These are phyloP conservation scores for Geotrupes spiniger DNA, from an alignment of 2,888 invertebrate genomes.

Conservation along the genomic window DNA sequence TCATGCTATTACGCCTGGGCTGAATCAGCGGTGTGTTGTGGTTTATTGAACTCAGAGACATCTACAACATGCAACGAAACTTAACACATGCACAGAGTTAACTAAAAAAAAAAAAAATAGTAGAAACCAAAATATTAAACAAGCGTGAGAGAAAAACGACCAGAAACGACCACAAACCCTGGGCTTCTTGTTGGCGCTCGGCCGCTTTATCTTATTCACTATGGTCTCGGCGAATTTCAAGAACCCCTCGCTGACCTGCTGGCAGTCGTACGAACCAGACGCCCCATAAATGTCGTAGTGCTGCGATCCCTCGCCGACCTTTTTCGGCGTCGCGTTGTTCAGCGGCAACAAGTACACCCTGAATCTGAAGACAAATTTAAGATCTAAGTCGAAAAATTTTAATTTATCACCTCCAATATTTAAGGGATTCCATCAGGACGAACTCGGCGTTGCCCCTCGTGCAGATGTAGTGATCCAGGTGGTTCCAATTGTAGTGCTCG, in stretches of 20 bases:
- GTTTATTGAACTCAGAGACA: slow-evolving; percentile 50
- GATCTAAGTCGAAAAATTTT: slow-evolving; percentile 1
- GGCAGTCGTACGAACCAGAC: slow-evolving; percentile 57
- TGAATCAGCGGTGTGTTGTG: slow-evolving; percentile 45
- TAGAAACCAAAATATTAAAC: slow-evolving; percentile 5
- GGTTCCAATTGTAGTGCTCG: slow-evolving; percentile 97
- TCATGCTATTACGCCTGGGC: slow-evolving; percentile 53
- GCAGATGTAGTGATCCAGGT: slow-evolving; percentile 95
- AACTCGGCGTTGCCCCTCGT: slow-evolving; percentile 92
- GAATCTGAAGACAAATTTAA: slow-evolving; percentile 62
- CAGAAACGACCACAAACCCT: slow-evolving; percentile 71
- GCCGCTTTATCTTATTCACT: slow-evolving; percentile 85
- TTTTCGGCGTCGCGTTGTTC: slow-evolving; percentile 74
- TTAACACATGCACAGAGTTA: slow-evolving; percentile 31
- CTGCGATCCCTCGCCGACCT: slow-evolving; percentile 70
- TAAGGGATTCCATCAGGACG: slow-evolving; percentile 75
- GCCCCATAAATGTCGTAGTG: slow-evolving; percentile 84
- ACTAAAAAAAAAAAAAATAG: slow-evolving; percentile 25
- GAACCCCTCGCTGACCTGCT: slow-evolving; percentile 70
- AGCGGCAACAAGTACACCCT: slow-evolving; percentile 84
- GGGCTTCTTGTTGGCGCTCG: slow-evolving; percentile 64
- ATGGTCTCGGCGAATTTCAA: slow-evolving; percentile 80
- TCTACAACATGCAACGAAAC: slow-evolving; percentile 49
- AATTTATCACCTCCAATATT: slow-evolving; percentile 47
- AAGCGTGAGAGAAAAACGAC: slow-evolving; percentile 14